Base-by-base conservation (phyloP, 1,140 invertebrate genomes). In the Alviniconcha marisindica region DNA sequence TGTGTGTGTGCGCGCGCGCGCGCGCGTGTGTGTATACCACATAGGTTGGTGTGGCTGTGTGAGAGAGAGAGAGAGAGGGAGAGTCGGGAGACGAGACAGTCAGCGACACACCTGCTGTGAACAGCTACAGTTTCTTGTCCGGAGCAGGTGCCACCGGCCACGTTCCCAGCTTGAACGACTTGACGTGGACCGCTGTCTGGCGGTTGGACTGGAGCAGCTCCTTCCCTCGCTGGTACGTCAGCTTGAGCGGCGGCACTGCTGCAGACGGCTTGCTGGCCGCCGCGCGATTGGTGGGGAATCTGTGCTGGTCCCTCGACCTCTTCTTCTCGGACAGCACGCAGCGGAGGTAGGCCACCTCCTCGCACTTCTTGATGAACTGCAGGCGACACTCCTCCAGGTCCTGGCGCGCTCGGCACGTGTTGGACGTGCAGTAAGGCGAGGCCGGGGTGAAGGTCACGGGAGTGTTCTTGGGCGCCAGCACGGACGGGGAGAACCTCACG, bases 361-460 rank as follows among this genome's bases (percentile, higher is more conserved):
- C 56, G 60, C 78, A 80, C 56, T 80, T 80, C 38, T 63, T 80
- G 54, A 66, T 60, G n/a, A 66, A 80, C 54, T 40, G 78, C 54
- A 15, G 2, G 28, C 78, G 78, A 36, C 78, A 80, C 4, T 80
- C 78, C 36, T 80, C 78, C 56, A 80, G 38, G 40, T 80, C 78
- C 21, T 14, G 1, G 4, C 54, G 78, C 38, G 78, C 78, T 24
- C 78, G 54, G 40, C 78, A 80, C 38, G 60, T 44, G 78, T 40
- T 60, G 24, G 56, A 66, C 56, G 78, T 66, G 78, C 78, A 80
- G 78, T 80, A 80, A 21, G 78, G 78, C 40, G 51, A 31, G 36
- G 44, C 78, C 2, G 78, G 56, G 24, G 56, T 44, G 54, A 66
- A 44, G 40, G 54, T 66, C 15, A 69, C 56, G 24, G 33, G 44